phyloP scores from a whole-genome alignment of 2,113 vertebrate genomes.

The Callithrix jacchus region DNA sequence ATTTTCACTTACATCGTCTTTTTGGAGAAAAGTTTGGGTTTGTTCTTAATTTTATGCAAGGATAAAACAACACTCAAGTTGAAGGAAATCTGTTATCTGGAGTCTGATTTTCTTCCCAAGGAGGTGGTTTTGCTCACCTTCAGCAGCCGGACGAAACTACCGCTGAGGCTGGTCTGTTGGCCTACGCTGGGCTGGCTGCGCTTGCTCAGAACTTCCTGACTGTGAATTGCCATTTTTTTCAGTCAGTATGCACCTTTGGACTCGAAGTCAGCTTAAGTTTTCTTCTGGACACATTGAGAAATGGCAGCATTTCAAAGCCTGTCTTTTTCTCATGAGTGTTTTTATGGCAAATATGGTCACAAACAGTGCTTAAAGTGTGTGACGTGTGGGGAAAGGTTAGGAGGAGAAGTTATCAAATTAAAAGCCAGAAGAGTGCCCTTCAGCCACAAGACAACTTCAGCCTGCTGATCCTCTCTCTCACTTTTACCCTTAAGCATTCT shows the following conservation, averaged over 20 bases:
- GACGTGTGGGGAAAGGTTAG: background rate
- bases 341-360: background rate
- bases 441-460: background rate
- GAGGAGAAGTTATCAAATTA: background rate
- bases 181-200: background rate
- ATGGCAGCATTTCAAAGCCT: background rate
- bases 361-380: background rate
- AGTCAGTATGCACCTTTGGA: background rate
- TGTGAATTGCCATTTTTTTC: background rate
- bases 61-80: conserved; percentile 58
- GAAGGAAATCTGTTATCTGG: conserved; percentile 36
- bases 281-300: background rate
- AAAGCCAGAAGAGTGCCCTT: background rate
- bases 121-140: background rate
- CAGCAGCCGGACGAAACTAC: rapidly evolving
- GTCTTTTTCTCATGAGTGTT: background rate
- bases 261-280: conserved; percentile 33
- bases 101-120: conserved; percentile 49
- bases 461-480: background rate
- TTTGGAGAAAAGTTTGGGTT: background rate
- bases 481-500: background rate
- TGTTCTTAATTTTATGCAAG: conserved; percentile 40
- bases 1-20: conserved; percentile 73
- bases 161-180: background rate
- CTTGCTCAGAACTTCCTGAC: rapidly evolving